A percentile compares a stretch with the other conserved stretches of the same genome.
Evolutionary conservation across 2,797 vertebrate species (phyloP).

Genomic region (Manis pentadactyla): DNA sequence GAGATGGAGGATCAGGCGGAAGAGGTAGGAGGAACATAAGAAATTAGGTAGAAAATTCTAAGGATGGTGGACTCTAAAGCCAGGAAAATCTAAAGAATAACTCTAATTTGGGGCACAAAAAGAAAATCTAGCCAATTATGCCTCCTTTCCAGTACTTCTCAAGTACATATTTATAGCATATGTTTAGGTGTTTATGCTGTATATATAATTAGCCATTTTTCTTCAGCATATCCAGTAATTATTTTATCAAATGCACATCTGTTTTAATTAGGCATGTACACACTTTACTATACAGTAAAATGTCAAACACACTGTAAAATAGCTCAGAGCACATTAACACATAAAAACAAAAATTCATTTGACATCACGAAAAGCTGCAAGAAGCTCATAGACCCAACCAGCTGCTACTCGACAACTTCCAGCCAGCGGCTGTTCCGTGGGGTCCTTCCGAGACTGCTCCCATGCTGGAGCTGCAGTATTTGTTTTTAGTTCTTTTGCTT

Average conservation of each 20-base stretch:
- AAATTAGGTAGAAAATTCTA: neutral
- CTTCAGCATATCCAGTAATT: constrained; percentile 77
- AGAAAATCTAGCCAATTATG: constrained; percentile 52
- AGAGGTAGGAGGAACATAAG: neutral
- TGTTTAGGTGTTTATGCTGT: constrained; percentile 79
- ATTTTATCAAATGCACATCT: constrained; percentile 82
- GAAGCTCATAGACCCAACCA: constrained; percentile 74
- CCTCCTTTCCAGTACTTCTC: constrained; percentile 62
- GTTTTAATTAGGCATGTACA: constrained; percentile 80
- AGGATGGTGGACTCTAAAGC: neutral
- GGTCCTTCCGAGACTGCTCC: constrained; percentile 51
- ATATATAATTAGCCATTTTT: constrained; percentile 79
- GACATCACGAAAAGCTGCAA: constrained; percentile 81
- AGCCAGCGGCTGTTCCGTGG: constrained; percentile 49
- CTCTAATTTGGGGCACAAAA: neutral
- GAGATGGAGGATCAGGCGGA: neutral
- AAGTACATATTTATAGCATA: constrained; percentile 69
- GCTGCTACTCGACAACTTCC: constrained; percentile 73
- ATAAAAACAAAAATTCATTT: constrained; percentile 81
- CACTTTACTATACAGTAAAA: constrained; percentile 78
- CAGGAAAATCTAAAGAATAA: constrained; percentile 48
- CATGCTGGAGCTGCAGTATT: constrained; percentile 44
- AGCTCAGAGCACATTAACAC: constrained; percentile 75
- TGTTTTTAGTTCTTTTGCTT: neutral
- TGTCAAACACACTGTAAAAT: constrained; percentile 81